Base-by-base conservation (phyloP, 2,113 vertebrate genomes). In the Balaenoptera acutorostrata region DNA sequence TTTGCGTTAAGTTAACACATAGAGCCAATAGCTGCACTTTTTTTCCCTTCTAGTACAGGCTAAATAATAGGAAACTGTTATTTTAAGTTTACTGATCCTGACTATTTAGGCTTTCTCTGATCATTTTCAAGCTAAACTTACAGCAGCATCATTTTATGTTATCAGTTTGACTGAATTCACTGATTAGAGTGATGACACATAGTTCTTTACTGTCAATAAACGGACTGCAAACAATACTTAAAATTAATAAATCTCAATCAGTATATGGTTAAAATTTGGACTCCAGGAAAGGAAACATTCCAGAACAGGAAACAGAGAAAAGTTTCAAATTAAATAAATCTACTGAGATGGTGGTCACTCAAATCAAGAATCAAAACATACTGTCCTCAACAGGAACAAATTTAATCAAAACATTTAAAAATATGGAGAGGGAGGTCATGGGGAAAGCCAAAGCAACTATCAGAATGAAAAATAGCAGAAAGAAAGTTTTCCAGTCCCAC, bases 361-460 rank as follows among this genome's bases (percentile, higher is more conserved):
- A 96, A 97, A 96, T 75, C 59, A 95, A 98, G 39, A 98, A 93
- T 44, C n/a, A 96, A 74, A 98, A 91, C 13, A 77, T 39, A 83
- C 14, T 23, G 39, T n/a, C 46, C 20, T 96, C 23, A 93, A 83
- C 52, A 52, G 39, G 74, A 69, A 92, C 59, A 96, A 97, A 92
- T 17, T 29, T 78, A 27, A 88, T 46, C 55, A 84, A 95, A 93
- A 80, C 36, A 92, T 75, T 83, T 84, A 88, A 94, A 94, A 97
- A 96, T 75, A 94, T 39, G 36, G 29, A 88, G 77, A 88, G 55
- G 64, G 8, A 94, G 71, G 59, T 72, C 74, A 77, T 23, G 41
- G 84, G 44, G 72, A 95, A 97, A 97, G 96, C 88, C 93, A 97
- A 96, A 98, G 97, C 96, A 96, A 92, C 86, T 95, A 95, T 78